A percentile compares a stretch with the other conserved stretches of the same genome.
phyloP scores from a whole-genome alignment of 2,113 vertebrate species.

The Calyptomena viridis region DNA sequence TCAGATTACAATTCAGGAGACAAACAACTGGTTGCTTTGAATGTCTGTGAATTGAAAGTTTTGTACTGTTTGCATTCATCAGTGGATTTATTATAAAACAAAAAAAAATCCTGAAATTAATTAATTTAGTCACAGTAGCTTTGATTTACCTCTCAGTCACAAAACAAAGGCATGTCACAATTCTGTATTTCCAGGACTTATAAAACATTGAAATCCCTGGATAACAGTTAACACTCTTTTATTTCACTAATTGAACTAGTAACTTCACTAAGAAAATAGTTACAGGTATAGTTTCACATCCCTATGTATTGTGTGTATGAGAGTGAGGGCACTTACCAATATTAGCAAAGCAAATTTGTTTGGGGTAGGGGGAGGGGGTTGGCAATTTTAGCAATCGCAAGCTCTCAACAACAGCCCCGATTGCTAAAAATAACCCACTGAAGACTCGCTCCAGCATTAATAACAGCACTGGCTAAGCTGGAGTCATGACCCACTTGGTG shows the following conservation, averaged over 20 bases:
- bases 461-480: conserved; percentile 5
- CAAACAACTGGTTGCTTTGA: neutral
- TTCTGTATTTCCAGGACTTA: neutral
- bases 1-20: neutral
- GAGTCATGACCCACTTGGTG: conserved; percentile 48
- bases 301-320: neutral
- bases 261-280: neutral
- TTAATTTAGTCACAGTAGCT: neutral
- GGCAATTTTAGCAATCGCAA: conserved; percentile 43
- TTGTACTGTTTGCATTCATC: neutral
- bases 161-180: neutral
- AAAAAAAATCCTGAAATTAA: neutral
- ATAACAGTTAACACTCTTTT: neutral
- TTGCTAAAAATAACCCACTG: conserved; percentile 46
- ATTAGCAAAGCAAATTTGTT: neutral
- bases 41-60: neutral
- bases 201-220: neutral
- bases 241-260: neutral
- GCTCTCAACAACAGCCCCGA: conserved; percentile 35
- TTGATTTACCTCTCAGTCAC: neutral
- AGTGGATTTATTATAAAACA: neutral
- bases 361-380: neutral
- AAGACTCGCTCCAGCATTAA: conserved; percentile 27
- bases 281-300: neutral
- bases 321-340: neutral